phyloP scores from a whole-genome alignment of 2,888 invertebrate species.

The Chorisops tibialis region DNA sequence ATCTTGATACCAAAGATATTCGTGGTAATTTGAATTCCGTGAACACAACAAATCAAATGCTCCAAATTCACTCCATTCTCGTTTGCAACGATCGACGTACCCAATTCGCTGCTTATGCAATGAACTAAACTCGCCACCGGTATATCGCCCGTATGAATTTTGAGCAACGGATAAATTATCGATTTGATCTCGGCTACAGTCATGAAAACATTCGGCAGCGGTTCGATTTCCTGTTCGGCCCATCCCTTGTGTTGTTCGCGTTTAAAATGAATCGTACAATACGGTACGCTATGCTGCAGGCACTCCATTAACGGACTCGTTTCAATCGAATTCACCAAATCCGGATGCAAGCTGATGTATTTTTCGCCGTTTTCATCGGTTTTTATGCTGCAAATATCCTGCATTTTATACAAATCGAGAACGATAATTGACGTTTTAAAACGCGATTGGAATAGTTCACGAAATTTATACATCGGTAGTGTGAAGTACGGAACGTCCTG shows the following conservation, averaged over 20 bases:
- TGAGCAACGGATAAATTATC: constrained; percentile 47
- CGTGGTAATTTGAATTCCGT: constrained; percentile 60
- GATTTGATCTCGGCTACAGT: constrained; percentile 48
- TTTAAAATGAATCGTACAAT: constrained; percentile 61
- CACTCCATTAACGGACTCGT: constrained; percentile 54
- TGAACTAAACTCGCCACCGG: constrained; percentile 50
- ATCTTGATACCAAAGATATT: constrained; percentile 53
- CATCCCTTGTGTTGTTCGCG: constrained; percentile 66
- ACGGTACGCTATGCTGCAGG: constrained; percentile 56
- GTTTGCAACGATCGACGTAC: constrained; percentile 43
- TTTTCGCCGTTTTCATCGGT: constrained; percentile 68
- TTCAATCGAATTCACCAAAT: constrained; percentile 58
- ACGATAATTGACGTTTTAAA: constrained; percentile 69
- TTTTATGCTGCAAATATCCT: constrained; percentile 71
- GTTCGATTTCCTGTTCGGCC: constrained; percentile 71
- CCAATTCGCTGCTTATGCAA: constrained; percentile 48
- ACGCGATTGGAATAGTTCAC: constrained; percentile 77
- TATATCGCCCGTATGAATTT: constrained; percentile 48
- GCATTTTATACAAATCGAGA: constrained; percentile 67
- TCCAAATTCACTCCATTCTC: constrained; percentile 81
- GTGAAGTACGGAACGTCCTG: constrained; percentile 72
- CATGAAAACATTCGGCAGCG: constrained; percentile 58
- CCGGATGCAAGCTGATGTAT: constrained; percentile 65
- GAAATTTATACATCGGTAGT: constrained; percentile 76
- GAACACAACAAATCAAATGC: constrained; percentile 81